Percentiles rank a stretch among this genome's conserved stretches.
Evolutionary conservation across 2,113 vertebrate genomes (phyloP).

Genomic region (Cygnus buccinator): DNA sequence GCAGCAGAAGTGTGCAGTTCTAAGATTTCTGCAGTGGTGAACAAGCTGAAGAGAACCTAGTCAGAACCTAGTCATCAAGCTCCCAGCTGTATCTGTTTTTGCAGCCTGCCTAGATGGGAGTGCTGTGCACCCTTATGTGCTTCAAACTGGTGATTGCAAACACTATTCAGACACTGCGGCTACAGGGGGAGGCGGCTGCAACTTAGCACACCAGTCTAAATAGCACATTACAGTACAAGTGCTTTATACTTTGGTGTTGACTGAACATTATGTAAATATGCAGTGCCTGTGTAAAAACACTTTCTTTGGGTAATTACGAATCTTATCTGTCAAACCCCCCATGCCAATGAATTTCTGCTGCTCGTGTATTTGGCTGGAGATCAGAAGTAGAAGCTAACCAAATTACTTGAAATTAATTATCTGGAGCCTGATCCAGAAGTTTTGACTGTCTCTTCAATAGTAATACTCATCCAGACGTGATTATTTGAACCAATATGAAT

Average conservation of each 20-base stretch:
- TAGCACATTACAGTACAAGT: fast-evolving
- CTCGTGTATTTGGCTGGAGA: slow-evolving; percentile 16
- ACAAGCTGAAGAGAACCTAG: not conserved
- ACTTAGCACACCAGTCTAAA: not conserved
- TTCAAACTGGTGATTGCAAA: not conserved
- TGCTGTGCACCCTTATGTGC: not conserved
- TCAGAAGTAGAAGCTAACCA: slow-evolving; percentile 1
- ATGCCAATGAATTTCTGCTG: not conserved
- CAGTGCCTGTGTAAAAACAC: not conserved
- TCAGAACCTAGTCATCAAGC: not conserved
- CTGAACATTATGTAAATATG: not conserved
- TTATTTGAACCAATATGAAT: not conserved
- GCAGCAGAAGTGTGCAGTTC: not conserved
- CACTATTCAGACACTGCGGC: not conserved
- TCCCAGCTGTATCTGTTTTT: not conserved
- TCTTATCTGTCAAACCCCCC: not conserved
- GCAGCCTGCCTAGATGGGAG: not conserved
- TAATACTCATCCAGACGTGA: not conserved
- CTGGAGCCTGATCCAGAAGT: not conserved
- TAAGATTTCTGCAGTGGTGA: not conserved
- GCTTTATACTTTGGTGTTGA: not conserved
- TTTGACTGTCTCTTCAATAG: slow-evolving; percentile 2
- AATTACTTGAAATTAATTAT: slow-evolving; percentile 37
- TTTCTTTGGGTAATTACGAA: slow-evolving; percentile 9
- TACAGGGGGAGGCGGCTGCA: not conserved